Evolutionary conservation across 2,888 invertebrate species (phyloP), one percentile per base, ranked within the genome.

Genomic region (Aspidapion aeneum): DNA sequence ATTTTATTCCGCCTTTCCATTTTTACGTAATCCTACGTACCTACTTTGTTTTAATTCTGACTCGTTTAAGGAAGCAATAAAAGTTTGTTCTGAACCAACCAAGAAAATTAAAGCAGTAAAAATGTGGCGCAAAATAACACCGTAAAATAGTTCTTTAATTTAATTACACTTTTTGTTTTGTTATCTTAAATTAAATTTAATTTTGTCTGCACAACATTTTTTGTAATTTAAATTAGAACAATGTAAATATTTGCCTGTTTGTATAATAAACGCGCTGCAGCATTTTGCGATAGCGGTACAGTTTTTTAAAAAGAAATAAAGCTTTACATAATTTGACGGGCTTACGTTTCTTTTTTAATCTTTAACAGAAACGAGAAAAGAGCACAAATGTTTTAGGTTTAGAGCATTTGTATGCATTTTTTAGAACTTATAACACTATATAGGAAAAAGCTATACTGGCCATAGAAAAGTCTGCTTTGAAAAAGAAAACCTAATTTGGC

Each of bases 41-140:
- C n/a, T n/a, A 58, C 5, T 49, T 58, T 52, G n/a, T 18, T 59
- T 59, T 59, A 52, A 16, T 51, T 59, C 22, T 48, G 18, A 50
- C 21, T 21, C 18, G 21, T 59, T 59, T 19, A 52, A 21, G 21
- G 18, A 59, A 52, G 52, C 51, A 59, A 59, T 59, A 59, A 59
- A 59, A 21, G 52, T 18, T 59, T 20, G 19, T 59, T 17, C 52
- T 52, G 52, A 22, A 52, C 22, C 59, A 18, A 50, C 52, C n/a
- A 52, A 51, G 59, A 59, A 59, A 59, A 59, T 59, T 59, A 59
- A 52, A 59, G 52, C 52, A 59, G 51, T 52, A 59, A 59, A 58
- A 59, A 35, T 35, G 35, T 52, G 59, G 59, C 52, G 52, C 59
- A 59, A 18, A 59, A 50, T 50, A 57, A 52, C 51, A 49, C 22